phyloP scores from a whole-genome alignment of 2,888 invertebrate species.

The Caenorhabditis drosophilae region DNA sequence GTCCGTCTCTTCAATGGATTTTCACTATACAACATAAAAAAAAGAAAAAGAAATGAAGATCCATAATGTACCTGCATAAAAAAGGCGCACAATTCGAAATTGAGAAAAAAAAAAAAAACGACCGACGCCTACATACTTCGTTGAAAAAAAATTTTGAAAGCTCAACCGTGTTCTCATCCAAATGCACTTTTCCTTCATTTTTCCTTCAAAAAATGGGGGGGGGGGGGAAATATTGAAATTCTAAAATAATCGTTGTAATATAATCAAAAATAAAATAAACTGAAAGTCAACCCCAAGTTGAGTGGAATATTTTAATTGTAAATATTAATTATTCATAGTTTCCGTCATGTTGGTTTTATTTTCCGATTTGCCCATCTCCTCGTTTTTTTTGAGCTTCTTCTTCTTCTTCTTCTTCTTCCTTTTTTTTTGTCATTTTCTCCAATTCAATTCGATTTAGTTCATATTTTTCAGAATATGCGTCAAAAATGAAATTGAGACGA shows the following conservation, averaged over 20 bases:
- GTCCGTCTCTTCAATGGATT: too few relatives aligned
- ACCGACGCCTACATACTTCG: too few relatives aligned
- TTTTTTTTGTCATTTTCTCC: not conserved
- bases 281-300: not conserved
- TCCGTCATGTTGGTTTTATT: conserved; percentile 24
- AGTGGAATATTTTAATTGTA: conserved; percentile 22
- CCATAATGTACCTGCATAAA: too few relatives aligned
- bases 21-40: too few relatives aligned
- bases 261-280: too few relatives aligned
- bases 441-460: not conserved
- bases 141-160: too few relatives aligned
- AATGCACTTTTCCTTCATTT: too few relatives aligned
- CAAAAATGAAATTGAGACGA: conserved; percentile 27
- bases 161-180: too few relatives aligned
- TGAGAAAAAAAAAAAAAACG: not conserved
- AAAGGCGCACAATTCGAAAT: not conserved
- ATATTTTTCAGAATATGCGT: conserved; percentile 24
- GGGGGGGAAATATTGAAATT: too few relatives aligned
- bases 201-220: too few relatives aligned
- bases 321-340: conserved; percentile 36
- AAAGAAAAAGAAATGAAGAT: too few relatives aligned
- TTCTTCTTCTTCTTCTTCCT: conserved; percentile 1
- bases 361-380: conserved; percentile 24
- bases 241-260: too few relatives aligned
- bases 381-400: conserved; percentile 7